Conservation (phyloP, 2,797 vertebrate genomes). For the Darevskia nairensis region DNA sequence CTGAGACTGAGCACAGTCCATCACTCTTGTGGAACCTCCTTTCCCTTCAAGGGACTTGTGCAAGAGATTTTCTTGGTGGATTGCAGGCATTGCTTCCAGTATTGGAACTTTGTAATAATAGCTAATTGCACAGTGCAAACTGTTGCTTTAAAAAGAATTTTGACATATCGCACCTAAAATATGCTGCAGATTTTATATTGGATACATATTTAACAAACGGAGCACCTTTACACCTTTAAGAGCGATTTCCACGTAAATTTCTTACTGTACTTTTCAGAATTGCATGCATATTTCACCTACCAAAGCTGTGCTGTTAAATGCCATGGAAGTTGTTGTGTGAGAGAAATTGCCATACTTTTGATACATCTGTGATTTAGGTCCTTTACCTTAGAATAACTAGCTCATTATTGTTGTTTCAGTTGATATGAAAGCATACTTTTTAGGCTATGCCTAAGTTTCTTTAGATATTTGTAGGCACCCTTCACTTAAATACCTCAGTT, state of each 20-base stretch:
- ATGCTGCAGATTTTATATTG: slow-evolving; percentile 92
- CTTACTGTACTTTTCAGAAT: slow-evolving; percentile 78
- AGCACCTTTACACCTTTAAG: slow-evolving; percentile 82
- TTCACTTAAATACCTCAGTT: slow-evolving; percentile 99
- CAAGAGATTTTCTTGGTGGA: slow-evolving; percentile 38
- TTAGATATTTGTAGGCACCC: slow-evolving; percentile 84
- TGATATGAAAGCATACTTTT: slow-evolving; percentile 70
- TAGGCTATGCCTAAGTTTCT: slow-evolving; percentile 80
- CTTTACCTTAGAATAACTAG: slow-evolving; percentile 80
- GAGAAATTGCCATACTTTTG: slow-evolving; percentile 77
- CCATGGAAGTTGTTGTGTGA: slow-evolving; percentile 75
- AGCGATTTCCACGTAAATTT: slow-evolving; percentile 76
- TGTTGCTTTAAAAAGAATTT: slow-evolving; percentile 75
- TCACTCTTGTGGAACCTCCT: slow-evolving; percentile 27
- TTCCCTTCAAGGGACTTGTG: slow-evolving; percentile 26
- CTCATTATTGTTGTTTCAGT: slow-evolving; percentile 76
- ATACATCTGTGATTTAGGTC: slow-evolving; percentile 77
- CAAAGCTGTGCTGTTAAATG: slow-evolving; percentile 85
- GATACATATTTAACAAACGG: slow-evolving; percentile 79
- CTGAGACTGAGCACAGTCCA: slow-evolving; percentile 46
- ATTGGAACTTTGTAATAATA: slow-evolving; percentile 77
- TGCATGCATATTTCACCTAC: slow-evolving; percentile 81
- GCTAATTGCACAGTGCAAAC: slow-evolving; percentile 76
- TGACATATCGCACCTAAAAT: slow-evolving; percentile 86
- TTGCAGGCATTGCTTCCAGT: slow-evolving; percentile 67